Evolutionary conservation across 2,797 vertebrate species (phyloP).

Genomic region (Acomys russatus): DNA sequence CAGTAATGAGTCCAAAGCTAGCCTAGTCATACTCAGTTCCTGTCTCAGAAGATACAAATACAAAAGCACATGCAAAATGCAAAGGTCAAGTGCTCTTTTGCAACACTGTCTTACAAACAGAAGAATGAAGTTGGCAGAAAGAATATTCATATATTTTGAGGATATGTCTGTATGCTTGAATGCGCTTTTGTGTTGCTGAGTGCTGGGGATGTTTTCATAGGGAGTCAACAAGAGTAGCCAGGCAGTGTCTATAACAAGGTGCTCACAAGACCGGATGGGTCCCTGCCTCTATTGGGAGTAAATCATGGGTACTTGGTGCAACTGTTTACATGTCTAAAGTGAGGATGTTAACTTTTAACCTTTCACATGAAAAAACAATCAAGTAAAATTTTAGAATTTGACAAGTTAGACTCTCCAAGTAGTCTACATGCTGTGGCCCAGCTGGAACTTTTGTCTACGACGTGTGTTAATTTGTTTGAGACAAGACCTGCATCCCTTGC

Average conservation of each 20-base stretch:
- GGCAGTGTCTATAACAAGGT: neutral
- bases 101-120: neutral
- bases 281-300: neutral
- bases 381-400: neutral
- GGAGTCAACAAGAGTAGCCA: neutral
- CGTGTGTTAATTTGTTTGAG: too few species aligned
- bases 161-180: neutral
- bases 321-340: conserved; percentile 4
- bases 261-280: neutral
- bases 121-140: neutral
- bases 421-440: neutral
- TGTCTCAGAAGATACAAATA: neutral
- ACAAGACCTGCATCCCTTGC: neutral
- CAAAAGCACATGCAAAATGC: neutral
- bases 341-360: neutral
- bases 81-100: neutral
- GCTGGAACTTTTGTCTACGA: neutral
- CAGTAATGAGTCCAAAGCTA: neutral
- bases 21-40: neutral
- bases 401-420: neutral
- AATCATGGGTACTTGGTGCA: neutral
- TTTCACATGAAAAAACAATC: neutral
- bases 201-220: neutral
- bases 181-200: neutral
- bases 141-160: neutral